Percentiles rank a stretch among this genome's conserved stretches.
Evolutionary conservation across 2,888 invertebrate species (phyloP).

Genomic region (Zelleria hepariella): DNA sequence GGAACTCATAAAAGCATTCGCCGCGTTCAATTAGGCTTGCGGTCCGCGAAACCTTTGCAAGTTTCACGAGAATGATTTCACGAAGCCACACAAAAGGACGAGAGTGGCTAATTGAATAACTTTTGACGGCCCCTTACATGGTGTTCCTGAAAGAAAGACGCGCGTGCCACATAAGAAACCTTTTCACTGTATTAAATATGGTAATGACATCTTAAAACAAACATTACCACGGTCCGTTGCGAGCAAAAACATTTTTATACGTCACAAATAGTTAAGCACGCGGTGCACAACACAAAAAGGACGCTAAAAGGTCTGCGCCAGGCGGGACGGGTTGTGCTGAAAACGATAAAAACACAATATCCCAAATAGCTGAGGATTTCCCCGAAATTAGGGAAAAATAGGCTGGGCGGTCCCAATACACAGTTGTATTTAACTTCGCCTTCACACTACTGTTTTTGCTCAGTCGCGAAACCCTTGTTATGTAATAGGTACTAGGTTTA

Average conservation of each 20-base stretch:
- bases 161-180: background rate
- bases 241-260: background rate
- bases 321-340: conserved; percentile 36
- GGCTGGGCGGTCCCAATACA: background rate
- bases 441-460: background rate
- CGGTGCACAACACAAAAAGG: background rate
- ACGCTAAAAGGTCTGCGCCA: background rate
- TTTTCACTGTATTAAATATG: background rate
- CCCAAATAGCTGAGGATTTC: conserved; percentile 62
- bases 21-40: conserved; percentile 1
- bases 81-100: conserved; percentile 1
- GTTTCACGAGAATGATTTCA: background rate
- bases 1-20: background rate
- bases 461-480: background rate
- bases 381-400: conserved; percentile 50
- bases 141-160: background rate
- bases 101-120: background rate
- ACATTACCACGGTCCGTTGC: background rate
- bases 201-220: background rate
- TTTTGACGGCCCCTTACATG: background rate
- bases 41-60: background rate
- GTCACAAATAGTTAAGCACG: background rate
- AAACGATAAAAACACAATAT: conserved; percentile 60
- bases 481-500: no score
- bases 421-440: background rate